Base-by-base conservation (phyloP, 2,113 vertebrate species). In the Narcine bancroftii region DNA sequence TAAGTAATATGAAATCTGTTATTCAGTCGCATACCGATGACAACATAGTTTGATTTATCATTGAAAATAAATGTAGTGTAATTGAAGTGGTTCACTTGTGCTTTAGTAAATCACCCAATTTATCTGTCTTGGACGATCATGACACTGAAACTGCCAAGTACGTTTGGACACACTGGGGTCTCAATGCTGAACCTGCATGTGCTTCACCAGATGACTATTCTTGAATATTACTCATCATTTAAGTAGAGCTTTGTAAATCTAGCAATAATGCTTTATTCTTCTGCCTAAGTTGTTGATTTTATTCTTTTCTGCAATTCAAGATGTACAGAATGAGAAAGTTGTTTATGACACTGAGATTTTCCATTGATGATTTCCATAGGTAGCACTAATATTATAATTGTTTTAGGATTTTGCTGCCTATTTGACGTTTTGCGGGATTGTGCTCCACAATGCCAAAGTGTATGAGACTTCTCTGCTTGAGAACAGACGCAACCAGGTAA, bases 381-480 rank as follows among this genome's bases (percentile, higher is more conserved):
- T 17, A 29, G 39, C 65, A 33, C 47, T 39, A 91, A 42, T 45
- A 69, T 69, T 91, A 39, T 69, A 33, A 69, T 47, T 91, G 17
- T 92, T 75, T 93, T 94, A 99, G 98, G 98, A 99, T 93, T 99
- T 99, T 95, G 97, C 98, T 0, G 96, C 97, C 0, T 99, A 99
- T 92, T 93, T 99, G 97, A 97, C 98, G 0, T 99, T 99, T 87
- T 99, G 98, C 45, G 99, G 98, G 33, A 99, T 99, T 56, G 99
- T 99, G 92, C 97, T 99, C 87, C 98, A 99, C 95, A 99, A 99
- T 0, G 99, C 98, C 42, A 98, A 99, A 53, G 93, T 99, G 79
- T 99, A 99, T 13, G 98, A 99, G 94, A 99, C 97, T 0, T 99
- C 98, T 0, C 96, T 97, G 94, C 96, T 99, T 19, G 99, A 99